A percentile compares a stretch with the other conserved stretches of the same genome.
Conservation (phyloP, 2,113 vertebrate genomes). For the Syrmaticus mikado region DNA sequence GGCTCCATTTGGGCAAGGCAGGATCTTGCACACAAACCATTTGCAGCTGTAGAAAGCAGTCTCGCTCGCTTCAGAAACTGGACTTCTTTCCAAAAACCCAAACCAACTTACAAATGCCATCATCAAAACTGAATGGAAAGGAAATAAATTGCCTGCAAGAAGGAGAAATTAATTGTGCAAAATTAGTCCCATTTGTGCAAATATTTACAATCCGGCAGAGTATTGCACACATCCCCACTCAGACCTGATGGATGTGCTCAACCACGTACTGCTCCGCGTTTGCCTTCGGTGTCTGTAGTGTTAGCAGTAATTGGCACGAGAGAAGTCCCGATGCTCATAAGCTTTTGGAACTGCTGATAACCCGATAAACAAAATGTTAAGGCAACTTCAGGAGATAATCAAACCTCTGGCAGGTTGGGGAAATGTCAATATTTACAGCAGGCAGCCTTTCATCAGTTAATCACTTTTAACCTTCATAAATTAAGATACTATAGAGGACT, state of each 20-base stretch:
- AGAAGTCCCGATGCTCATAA: constrained; percentile 36
- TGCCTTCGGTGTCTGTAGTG: constrained; percentile 13
- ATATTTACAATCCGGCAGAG: constrained; percentile 17
- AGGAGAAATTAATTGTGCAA: constrained; percentile 6
- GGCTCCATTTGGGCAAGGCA: constrained; percentile 32
- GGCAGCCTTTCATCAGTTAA: constrained; percentile 75
- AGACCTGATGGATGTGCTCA: constrained; percentile 2
- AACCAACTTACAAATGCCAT: constrained; percentile 6
- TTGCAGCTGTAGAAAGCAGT: constrained; percentile 36
- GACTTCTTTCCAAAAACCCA: constrained; percentile 17
- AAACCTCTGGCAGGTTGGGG: constrained; percentile 58
- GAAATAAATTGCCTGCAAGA: neutral
- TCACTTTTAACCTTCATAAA: constrained; percentile 78
- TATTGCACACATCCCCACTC: neutral
- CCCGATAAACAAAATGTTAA: constrained; percentile 66
- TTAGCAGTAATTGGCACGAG: neutral
- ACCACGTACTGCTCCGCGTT: neutral
- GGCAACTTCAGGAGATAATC: constrained; percentile 68
- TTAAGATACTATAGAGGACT: constrained; percentile 67
- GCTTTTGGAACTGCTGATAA: constrained; percentile 58
- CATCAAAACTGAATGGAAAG: neutral
- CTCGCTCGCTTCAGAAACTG: neutral
- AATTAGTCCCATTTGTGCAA: constrained; percentile 21
- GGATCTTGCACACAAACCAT: constrained; percentile 20
- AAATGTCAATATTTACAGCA: constrained; percentile 77